Base-by-base conservation (phyloP, 2,113 vertebrate species). In the Micronycteris hirsuta region DNA sequence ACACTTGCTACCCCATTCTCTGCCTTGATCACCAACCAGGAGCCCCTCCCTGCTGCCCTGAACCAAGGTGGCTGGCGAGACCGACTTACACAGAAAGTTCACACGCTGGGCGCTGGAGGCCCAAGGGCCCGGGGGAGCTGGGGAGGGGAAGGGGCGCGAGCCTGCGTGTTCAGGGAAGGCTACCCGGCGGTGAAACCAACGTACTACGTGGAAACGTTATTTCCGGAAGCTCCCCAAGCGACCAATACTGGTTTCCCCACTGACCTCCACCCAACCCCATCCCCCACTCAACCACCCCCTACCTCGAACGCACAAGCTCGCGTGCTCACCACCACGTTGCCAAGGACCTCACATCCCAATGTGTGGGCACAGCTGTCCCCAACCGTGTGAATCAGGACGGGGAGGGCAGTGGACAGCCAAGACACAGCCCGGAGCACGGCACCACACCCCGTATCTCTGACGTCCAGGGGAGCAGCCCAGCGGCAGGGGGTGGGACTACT, bases 401-500 rank as follows among this genome's bases (percentile, higher is more conserved):
- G 33, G 6, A 28, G 36, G 19, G 15, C 2, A 45, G 5, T 1
- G 3, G 3, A 38, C 54, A 22, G 3, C 38, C 54, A 28, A 71
- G 45, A 15, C 36, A 2, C 28, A 17, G 2, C 31, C 19, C 1
- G 24, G 13, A 76, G 31, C 4, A 2, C 0, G 4, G 26, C 10
- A 22, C 47, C 5, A 16, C 15, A 65, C 8, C 13, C 86, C 5
- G 41, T 6, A 56, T 20, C 94, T 47, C 19, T 2, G 6, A 38
- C 1, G 0, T 11, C 73, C 73, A 17, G 9, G 1, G 14, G 3
- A 4, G 17, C 4, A 17, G 38, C 10, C 26, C 2, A 0, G 3
- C 3, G 26, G 61, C 5, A 31, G 5, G 26, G 4, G 5, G 13
- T 0, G 28, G 15, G 16, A 54, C 77, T 28, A 97, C 99, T 99